Evolutionary conservation across 37 sponge, comb jelly and placozoan species (phyloP).

Genomic region (Dysidea cf. avara): DNA sequence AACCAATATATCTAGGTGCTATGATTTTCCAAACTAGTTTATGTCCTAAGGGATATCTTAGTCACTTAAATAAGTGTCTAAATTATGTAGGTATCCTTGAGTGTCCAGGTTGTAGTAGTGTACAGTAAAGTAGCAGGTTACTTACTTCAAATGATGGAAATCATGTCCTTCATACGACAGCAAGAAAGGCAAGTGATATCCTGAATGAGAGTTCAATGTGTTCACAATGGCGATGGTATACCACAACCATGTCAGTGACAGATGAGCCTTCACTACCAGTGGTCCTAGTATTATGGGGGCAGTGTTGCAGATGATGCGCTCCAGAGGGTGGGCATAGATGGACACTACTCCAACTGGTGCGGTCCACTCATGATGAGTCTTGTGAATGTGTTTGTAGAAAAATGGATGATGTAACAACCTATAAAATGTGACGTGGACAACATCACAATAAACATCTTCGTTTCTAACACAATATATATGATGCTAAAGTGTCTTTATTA

Average conservation of each 20-base stretch:
- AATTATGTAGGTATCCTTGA: too few relatives aligned
- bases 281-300: conserved; percentile 63
- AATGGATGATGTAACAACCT: conserved; percentile 75
- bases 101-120: too few relatives aligned
- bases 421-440: background rate
- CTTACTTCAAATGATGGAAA: conserved; percentile 88
- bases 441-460: background rate
- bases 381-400: conserved; percentile 92
- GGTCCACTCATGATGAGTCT: conserved; percentile 93
- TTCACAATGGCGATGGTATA: conserved; percentile 45
- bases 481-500: background rate
- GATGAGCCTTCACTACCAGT: conserved; percentile 66
- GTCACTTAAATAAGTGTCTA: too few relatives aligned
- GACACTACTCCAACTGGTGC: conserved; percentile 73
- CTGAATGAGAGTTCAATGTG: conserved; percentile 75
- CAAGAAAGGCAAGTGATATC: conserved; percentile 93
- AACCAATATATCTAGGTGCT: too few relatives aligned
- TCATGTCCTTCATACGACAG: conserved; percentile 91
- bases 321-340: conserved; percentile 86
- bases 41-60: too few relatives aligned
- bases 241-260: conserved; percentile 83
- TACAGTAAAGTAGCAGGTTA: too few relatives aligned
- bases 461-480: background rate
- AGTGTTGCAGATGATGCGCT: conserved; percentile 68
- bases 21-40: too few relatives aligned